Evolutionary conservation across 2,113 vertebrate species (phyloP).

Genomic region (Todiramphus saurophagus): DNA sequence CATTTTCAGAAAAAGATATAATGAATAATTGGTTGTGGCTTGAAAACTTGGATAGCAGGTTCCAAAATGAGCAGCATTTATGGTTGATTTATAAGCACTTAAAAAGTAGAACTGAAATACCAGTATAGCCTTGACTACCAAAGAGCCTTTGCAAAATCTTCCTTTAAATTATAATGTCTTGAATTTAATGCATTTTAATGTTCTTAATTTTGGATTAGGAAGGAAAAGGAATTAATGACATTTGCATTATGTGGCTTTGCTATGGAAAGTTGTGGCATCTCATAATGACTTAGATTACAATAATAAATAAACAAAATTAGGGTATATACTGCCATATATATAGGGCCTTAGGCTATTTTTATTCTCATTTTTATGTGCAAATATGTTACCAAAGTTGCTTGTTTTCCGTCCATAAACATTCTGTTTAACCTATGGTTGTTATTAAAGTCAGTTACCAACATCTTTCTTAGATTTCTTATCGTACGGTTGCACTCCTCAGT

Average conservation of each 20-base stretch:
- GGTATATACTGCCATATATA: neutral
- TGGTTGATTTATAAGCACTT: conserved; percentile 45
- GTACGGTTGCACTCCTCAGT: neutral
- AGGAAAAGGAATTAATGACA: conserved; percentile 18
- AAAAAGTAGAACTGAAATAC: conserved; percentile 23
- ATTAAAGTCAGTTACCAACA: neutral
- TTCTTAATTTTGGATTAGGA: conserved; percentile 54
- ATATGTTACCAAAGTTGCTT: neutral
- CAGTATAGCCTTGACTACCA: conserved; percentile 21
- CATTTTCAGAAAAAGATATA: conserved; percentile 8
- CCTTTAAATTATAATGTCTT: conserved; percentile 38
- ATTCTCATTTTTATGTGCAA: neutral
- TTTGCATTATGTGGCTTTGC: conserved; percentile 19
- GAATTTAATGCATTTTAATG: conserved; percentile 62
- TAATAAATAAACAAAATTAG: conserved; percentile 42
- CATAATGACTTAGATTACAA: conserved; percentile 21
- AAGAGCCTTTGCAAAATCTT: conserved; percentile 25
- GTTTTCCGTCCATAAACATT: neutral
- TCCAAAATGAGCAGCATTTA: conserved; percentile 25
- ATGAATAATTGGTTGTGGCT: neutral
- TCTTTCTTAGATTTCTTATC: neutral
- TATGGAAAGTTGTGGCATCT: neutral
- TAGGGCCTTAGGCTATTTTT: neutral
- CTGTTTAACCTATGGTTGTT: neutral
- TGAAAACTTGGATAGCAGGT: conserved; percentile 2